Evolutionary conservation across 2,888 invertebrate species (phyloP), one percentile per base, ranked within the genome.

Genomic region (Nudaria mundana): DNA sequence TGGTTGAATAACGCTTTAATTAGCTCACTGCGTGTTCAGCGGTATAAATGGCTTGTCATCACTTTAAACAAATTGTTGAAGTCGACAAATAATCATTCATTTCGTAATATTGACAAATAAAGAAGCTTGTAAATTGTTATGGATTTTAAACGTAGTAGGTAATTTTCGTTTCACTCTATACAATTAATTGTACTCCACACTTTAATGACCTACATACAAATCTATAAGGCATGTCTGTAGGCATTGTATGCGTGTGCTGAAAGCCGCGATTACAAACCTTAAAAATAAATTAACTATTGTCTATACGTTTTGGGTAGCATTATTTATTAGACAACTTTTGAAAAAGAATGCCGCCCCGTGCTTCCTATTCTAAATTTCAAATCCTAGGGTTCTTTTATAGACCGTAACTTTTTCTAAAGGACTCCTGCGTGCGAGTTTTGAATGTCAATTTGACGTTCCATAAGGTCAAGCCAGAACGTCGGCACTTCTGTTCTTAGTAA

Each of bases 361-460:
- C 30, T 44, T 44, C 39, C 43, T 44, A 39, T 43, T 22, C 47
- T 39, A 48, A 37, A 18, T 40, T 55, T 35, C 26, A 12, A 47
- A 52, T 42, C 25, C 48, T 47, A 48, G 48, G 24, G 33, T 43
- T 34, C 37, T n/a, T n/a, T n/a, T 23, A 35, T 46, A 38, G 46
- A 50, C 38, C 32, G 48, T 52, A 44, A 36, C 37, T 52, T 50
- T 55, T 44, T 60, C 51, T 48, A 53, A 52, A 66, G 65, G 73
- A 70, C 71, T 74, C 75, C 7, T 8, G 8, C 63, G 75, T 56
- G 62, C 73, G 71, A 52, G 68, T 44, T 63, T 60, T 60, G 77
- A 77, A 76, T 78, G 63, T 66, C 66, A 76, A 77, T 66, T 63
- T 61, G 52, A 58, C 43, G 56, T 55, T 55, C 40, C 37, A 59